phyloP scores from a whole-genome alignment of 1,140 invertebrate genomes.

The Philopotamus ludificatus region DNA sequence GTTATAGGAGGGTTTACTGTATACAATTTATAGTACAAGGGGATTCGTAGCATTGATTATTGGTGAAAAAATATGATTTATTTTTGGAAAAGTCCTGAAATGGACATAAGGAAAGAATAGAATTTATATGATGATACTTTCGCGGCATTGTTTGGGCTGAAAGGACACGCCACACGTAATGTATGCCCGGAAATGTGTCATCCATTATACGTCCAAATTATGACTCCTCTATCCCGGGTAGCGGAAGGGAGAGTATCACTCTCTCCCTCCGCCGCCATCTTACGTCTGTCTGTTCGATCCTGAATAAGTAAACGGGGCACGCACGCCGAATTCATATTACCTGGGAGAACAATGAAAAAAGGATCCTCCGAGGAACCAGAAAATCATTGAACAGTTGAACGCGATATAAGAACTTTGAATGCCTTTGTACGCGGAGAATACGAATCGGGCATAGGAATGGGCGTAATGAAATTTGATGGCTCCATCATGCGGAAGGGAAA shows the following conservation, averaged over 20 bases:
- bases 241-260: not conserved
- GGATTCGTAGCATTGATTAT: too few relatives aligned
- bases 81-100: too few relatives aligned
- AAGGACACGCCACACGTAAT: not conserved
- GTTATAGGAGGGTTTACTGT: too few relatives aligned
- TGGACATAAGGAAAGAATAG: too few relatives aligned
- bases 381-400: conserved; percentile 19
- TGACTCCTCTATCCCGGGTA: not conserved
- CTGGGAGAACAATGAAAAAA: conserved; percentile 24
- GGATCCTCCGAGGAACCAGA: conserved; percentile 2
- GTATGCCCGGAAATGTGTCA: not conserved
- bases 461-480: conserved; percentile 14
- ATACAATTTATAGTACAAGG: too few relatives aligned
- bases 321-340: conserved; percentile 24
- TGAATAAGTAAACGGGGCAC: conserved; percentile 29
- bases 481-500: not conserved
- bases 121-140: too few relatives aligned
- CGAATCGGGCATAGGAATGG: conserved; percentile 14
- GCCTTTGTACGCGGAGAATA: conserved; percentile 6
- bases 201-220: not conserved
- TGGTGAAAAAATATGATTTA: too few relatives aligned
- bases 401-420: not conserved
- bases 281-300: not conserved
- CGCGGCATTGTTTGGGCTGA: not conserved
- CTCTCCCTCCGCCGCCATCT: not conserved